Evolutionary conservation across 2,888 invertebrate genomes (phyloP).

Genomic region (Drosophila differens): DNA sequence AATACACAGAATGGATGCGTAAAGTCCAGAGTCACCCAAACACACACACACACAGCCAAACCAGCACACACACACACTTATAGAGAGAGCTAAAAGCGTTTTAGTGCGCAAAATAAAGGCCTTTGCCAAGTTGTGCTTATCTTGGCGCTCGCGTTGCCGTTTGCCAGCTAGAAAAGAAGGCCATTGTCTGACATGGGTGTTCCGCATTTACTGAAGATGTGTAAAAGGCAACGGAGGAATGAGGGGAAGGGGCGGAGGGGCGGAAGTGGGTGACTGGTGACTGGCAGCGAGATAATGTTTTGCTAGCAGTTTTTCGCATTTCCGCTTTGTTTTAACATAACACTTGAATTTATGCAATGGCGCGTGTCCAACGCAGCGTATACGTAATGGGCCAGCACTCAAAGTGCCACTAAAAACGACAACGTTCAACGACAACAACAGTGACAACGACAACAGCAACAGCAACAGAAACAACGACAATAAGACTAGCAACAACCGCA

Average conservation of each 20-base stretch:
- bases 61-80: conserved; percentile 1
- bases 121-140: conserved; percentile 74
- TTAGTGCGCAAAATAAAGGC: conserved; percentile 60
- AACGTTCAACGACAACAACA: conserved; percentile 37
- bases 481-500: conserved; percentile 28
- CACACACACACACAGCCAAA: conserved; percentile 5
- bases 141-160: conserved; percentile 53
- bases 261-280: conserved; percentile 2
- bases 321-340: conserved; percentile 81
- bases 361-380: conserved; percentile 81
- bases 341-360: conserved; percentile 83
- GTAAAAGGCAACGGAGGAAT: neutral
- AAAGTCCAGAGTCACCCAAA: conserved; percentile 42
- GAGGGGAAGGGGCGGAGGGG: neutral
- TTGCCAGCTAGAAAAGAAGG: conserved; percentile 48
- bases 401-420: conserved; percentile 72
- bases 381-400: conserved; percentile 74
- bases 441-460: conserved; percentile 29
- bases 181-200: conserved; percentile 55
- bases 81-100: conserved; percentile 35
- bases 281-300: conserved; percentile 51
- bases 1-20: conserved; percentile 33
- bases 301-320: conserved; percentile 65
- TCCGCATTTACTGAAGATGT: conserved; percentile 26
- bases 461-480: conserved; percentile 27